Percentiles rank a stretch among this genome's conserved stretches.
Conservation (phyloP, 2,888 invertebrate genomes). For the Synanthedon formicaeformis region DNA sequence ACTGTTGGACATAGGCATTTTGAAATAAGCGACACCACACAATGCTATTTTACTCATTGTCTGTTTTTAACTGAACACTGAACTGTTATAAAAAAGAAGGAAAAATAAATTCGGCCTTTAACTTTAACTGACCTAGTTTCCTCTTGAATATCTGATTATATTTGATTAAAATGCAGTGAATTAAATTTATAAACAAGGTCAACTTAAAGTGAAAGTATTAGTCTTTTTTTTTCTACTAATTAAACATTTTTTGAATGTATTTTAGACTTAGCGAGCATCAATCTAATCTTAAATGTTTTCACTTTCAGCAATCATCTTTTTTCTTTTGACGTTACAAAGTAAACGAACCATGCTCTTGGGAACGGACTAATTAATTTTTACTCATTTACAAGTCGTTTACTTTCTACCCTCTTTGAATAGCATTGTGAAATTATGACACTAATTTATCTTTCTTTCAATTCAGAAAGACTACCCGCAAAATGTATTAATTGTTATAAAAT, state of each 20-base stretch:
- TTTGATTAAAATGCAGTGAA: too few species aligned
- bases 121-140: too few species aligned
- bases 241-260: background rate
- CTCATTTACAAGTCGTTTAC: conserved; percentile 47
- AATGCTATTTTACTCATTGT: too few species aligned
- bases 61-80: too few species aligned
- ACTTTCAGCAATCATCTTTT: conserved; percentile 37
- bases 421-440: conserved; percentile 20
- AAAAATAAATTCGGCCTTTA: too few species aligned
- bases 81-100: too few species aligned
- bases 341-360: conserved; percentile 21
- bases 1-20: too few species aligned
- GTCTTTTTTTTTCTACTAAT: too few species aligned
- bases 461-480: conserved; percentile 11
- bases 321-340: conserved; percentile 23
- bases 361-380: conserved; percentile 50
- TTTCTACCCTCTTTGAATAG: conserved; percentile 9
- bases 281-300: conserved; percentile 26
- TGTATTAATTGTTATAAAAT: conserved; percentile 4
- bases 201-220: too few species aligned
- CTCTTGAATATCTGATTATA: too few species aligned
- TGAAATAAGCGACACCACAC: too few species aligned
- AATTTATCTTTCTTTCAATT: conserved; percentile 11
- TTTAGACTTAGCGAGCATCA: conserved; percentile 20
- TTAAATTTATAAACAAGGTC: too few species aligned